phyloP scores from a whole-genome alignment of 2,888 invertebrate species.

The Apamea monoglypha region DNA sequence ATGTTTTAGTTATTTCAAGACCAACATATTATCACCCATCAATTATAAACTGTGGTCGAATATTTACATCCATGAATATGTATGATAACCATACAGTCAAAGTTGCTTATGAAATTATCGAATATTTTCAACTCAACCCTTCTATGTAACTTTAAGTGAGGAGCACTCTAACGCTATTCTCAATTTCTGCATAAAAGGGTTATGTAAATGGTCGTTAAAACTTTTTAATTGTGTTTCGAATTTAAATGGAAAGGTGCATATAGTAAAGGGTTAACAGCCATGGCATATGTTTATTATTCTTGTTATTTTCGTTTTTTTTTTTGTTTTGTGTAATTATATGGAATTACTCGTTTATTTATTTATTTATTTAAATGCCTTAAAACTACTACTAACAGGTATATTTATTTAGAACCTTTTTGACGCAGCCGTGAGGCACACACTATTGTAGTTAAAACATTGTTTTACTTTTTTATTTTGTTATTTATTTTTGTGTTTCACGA shows the following conservation, averaged over 20 bases:
- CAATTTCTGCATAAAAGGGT: slow-evolving; percentile 32
- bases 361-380: no score
- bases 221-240: slow-evolving; percentile 47
- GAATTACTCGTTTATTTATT: no score
- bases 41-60: slow-evolving; percentile 11
- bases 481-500: background rate
- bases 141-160: slow-evolving; percentile 9
- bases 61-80: slow-evolving; percentile 41
- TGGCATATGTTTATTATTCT: background rate
- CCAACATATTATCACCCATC: slow-evolving; percentile 3
- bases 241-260: slow-evolving; percentile 18
- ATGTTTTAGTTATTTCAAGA: slow-evolving; percentile 3
- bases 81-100: slow-evolving; percentile 36
- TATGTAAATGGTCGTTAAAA: slow-evolving; percentile 39
- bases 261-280: background rate
- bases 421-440: no score
- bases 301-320: no score
- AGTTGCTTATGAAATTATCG: slow-evolving; percentile 44
- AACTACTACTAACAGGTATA: no score
- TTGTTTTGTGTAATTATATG: no score
- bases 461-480: background rate
- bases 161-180: slow-evolving; percentile 30
- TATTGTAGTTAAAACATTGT: no score
- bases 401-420: no score
- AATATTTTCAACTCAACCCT: slow-evolving; percentile 38